These are phyloP conservation scores for Triops longicaudatus DNA, from an alignment of 1,140 invertebrate species.

Conservation along the genomic window DNA sequence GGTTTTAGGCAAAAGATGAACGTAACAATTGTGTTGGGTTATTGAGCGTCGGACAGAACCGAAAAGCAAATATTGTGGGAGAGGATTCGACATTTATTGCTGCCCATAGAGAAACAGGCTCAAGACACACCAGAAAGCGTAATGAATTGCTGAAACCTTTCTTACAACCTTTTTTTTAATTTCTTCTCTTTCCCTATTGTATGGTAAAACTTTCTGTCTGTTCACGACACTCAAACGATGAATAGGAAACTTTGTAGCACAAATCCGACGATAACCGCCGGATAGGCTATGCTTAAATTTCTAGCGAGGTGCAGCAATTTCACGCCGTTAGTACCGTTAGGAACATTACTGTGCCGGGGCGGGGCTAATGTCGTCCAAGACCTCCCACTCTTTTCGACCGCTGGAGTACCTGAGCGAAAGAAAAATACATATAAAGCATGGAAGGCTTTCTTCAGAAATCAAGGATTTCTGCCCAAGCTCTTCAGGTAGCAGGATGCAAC, in stretches of 20 bases:
- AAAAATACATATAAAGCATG: not conserved
- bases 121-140: constrained; percentile 11
- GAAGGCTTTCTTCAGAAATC: not conserved
- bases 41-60: constrained; percentile 4
- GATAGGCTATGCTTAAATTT: not conserved
- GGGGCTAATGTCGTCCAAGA: not conserved
- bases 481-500: not conserved
- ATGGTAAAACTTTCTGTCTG: not conserved
- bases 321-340: not conserved
- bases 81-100: not conserved
- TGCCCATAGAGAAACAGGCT: constrained; percentile 6
- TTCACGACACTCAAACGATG: not conserved
- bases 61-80: not conserved
- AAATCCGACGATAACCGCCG: not conserved
- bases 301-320: not conserved
- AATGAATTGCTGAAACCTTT: not conserved
- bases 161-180: not conserved
- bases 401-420: not conserved
- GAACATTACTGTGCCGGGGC: not conserved
- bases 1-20: not conserved
- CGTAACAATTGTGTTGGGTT: not conserved
- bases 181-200: not conserved
- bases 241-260: not conserved
- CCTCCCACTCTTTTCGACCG: not conserved
- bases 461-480: not conserved